phyloP scores from a whole-genome alignment of 2,888 invertebrate genomes.

The Biston betularia region DNA sequence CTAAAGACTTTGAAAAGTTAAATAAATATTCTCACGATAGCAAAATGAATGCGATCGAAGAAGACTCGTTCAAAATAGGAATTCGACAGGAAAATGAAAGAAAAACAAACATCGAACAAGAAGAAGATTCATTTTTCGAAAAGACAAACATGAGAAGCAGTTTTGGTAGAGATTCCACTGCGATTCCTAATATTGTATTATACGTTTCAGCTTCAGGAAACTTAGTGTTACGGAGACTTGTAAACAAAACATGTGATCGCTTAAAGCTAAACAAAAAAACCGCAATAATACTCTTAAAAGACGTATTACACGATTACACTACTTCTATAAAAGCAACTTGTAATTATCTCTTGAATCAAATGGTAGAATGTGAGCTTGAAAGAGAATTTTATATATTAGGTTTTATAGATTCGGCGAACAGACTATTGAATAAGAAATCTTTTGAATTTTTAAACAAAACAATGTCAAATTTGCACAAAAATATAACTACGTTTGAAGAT shows the following conservation, averaged over 20 bases:
- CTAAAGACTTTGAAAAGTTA: not conserved
- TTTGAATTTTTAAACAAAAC: not conserved
- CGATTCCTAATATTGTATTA: not conserved
- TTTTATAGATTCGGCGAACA: slow-evolving; percentile 1
- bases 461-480: not conserved
- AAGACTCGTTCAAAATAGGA: not conserved
- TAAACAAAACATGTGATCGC: not conserved
- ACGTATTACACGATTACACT: not conserved
- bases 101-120: not conserved
- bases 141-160: slow-evolving; percentile 2
- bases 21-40: not conserved
- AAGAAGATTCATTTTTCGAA: not conserved
- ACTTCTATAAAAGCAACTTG: not conserved
- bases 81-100: not conserved
- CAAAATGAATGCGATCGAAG: not conserved
- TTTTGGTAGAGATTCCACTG: not conserved
- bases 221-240: not conserved
- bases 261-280: not conserved
- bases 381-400: slow-evolving; percentile 11
- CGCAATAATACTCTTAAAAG: not conserved
- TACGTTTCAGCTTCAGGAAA: not conserved
- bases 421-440: not conserved
- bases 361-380: slow-evolving; percentile 9
- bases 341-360: not conserved
- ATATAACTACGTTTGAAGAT: not conserved